Evolutionary conservation across 2,797 vertebrate genomes (phyloP), one percentile per base, ranked within the genome.

Genomic region (Hydrocynus forskahlii): DNA sequence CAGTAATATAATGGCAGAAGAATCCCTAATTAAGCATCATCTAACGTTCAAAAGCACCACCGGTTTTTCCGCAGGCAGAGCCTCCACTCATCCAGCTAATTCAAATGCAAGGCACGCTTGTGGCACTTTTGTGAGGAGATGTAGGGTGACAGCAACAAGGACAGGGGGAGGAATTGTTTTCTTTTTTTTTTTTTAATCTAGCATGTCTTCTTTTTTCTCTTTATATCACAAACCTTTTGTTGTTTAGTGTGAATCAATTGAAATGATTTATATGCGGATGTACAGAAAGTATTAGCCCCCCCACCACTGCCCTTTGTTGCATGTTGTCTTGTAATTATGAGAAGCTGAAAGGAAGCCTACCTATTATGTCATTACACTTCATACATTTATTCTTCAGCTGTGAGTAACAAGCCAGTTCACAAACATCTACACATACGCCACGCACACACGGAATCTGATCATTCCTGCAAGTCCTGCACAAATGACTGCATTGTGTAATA

Each of bases 1-100:
- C 83, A 91, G 55, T 54, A 21, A 82, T 55, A 83, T 87, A 85
- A 89, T 83, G 87, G 81, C 77, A 83, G 69, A 83, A 85, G 84
- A 90, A 89, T 88, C 83, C 82, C 85, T 89, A 90, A 92, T 92
- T 91, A 91, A 87, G 88, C 85, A 76, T 83, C 64, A 87, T 85
- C 87, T 86, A 81, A 79, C 75, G 86, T 76, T 89, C 80, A 72
- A 79, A 86, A 86, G 52, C 69, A 71, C 80, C 86, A 72, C 81
- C 45, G 81, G 83, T 67, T 85, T 79, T 83, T 81, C 81, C 88
- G 62, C 81, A 83, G 81, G 86, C 82, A 77, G 81, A 78, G 86
- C 88, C 80, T 35, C 79, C 86, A 88, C 77, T 88, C 84, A 89
- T 83, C 83, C 64, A 59, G 84, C 76, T 90, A 83, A 92, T 89